Evolutionary conservation across 2,113 vertebrate species (phyloP), one percentile per base, ranked within the genome.

Genomic region (Thalassoma bifasciatum): DNA sequence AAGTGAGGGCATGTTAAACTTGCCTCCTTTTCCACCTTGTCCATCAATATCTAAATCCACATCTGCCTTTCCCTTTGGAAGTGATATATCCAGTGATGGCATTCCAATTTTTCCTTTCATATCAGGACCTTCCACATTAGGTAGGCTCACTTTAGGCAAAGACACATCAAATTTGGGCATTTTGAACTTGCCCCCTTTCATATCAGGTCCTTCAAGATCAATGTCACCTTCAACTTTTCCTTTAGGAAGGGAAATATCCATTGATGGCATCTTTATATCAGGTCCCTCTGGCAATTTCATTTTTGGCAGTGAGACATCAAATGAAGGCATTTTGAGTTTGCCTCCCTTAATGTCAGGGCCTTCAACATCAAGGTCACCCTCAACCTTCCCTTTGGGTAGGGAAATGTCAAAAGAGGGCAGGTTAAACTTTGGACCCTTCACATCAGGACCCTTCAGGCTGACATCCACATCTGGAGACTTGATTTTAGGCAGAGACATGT

Each of bases 231-330:
- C 69, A 9, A 57, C 5, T 72, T 90, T 90, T 0, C 87, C 69
- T 49, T 91, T 86, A 1, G 90, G 90, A 10, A 91, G 53, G 0
- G 90, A 90, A 0, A 94, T 59, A 44, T 91, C 51, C 4, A 92
- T 14, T 6, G 84, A 77, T 0, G 91, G 89, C 8, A 93, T 82
- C n/a, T n/a, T n/a, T n/a, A n/a, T n/a, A n/a, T n/a, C n/a, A n/a
- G n/a, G n/a, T n/a, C n/a, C n/a, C n/a, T n/a, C n/a, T n/a, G n/a
- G n/a, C n/a, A n/a, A n/a, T n/a, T n/a, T n/a, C n/a, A n/a, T n/a
- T n/a, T n/a, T n/a, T n/a, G n/a, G n/a, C n/a, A n/a, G n/a, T n/a
- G n/a, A n/a, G n/a, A n/a, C n/a, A n/a, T n/a, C n/a, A n/a, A n/a
- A n/a, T n/a, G n/a, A n/a, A n/a, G n/a, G n/a, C n/a, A n/a, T n/a